Percentiles rank a stretch among this genome's conserved stretches.
phyloP scores from a whole-genome alignment of 2,113 vertebrate genomes.

The Euleptes europaea region DNA sequence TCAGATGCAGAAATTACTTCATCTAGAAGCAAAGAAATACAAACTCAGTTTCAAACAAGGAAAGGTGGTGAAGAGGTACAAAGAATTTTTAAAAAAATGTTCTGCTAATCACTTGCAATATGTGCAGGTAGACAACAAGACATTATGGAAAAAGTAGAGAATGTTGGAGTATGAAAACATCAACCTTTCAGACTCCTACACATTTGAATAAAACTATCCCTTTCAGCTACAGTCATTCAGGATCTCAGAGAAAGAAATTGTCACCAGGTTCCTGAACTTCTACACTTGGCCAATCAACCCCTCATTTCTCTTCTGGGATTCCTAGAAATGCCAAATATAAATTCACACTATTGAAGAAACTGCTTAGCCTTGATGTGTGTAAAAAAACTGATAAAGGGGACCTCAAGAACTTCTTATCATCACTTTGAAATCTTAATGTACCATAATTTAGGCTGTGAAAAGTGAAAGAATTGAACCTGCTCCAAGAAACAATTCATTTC shows the following conservation, averaged over 20 bases:
- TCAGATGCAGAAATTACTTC: constrained; percentile 80
- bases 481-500: too few relatives aligned
- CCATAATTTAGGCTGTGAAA: neutral
- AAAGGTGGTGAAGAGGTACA: constrained; percentile 82
- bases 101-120: constrained; percentile 89
- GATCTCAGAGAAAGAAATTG: constrained; percentile 67
- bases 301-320: constrained; percentile 72
- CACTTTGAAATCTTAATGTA: constrained; percentile 74
- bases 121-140: constrained; percentile 82
- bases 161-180: constrained; percentile 66
- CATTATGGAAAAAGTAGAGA: constrained; percentile 81
- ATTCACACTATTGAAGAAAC: constrained; percentile 86
- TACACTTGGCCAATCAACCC: constrained; percentile 65
- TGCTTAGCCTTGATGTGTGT: constrained; percentile 83
- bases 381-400: constrained; percentile 78
- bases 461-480: neutral
- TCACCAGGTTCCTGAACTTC: constrained; percentile 65
- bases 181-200: constrained; percentile 61
- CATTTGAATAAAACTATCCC: constrained; percentile 58
- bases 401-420: constrained; percentile 89
- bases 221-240: constrained; percentile 41
- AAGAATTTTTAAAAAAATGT: constrained; percentile 76
- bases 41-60: constrained; percentile 82
- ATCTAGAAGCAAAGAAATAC: constrained; percentile 70
- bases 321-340: constrained; percentile 79